Evolutionary conservation across 2,888 invertebrate species (phyloP).

Genomic region (Proisotoma minuta): DNA sequence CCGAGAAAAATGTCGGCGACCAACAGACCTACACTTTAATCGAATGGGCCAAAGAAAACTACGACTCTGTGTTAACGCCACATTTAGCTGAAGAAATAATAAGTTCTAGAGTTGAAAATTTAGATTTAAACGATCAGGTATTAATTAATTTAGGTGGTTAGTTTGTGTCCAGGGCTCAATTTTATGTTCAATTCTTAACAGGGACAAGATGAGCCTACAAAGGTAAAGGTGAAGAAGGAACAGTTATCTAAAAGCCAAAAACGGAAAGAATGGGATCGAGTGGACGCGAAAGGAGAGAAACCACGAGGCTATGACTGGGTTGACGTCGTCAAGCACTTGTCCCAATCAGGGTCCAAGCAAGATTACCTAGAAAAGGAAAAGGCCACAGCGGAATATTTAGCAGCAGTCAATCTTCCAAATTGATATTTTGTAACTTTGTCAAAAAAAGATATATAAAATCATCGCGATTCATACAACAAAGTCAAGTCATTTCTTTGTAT

Average conservation of each 20-base stretch:
- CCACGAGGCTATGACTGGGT: constrained; percentile 93
- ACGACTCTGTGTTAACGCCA: constrained; percentile 63
- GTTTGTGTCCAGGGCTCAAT: not conserved
- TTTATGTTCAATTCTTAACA: not conserved
- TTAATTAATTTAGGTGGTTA: not conserved
- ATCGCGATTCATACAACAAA: not conserved
- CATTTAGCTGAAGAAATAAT: constrained; percentile 56
- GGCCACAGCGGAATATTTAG: not conserved
- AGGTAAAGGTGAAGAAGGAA: constrained; percentile 50
- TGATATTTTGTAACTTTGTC: not conserved
- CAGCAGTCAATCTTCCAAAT: not conserved
- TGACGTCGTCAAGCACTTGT: constrained; percentile 90
- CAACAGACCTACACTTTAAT: constrained; percentile 94
- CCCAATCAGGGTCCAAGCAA: constrained; percentile 67
- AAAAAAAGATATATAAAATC: not conserved
- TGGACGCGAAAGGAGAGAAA: constrained; percentile 75
- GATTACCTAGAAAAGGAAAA: constrained; percentile 31
- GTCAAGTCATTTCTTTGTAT: not conserved
- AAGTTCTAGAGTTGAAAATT: not conserved
- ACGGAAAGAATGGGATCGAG: constrained; percentile 76
- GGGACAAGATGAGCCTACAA: constrained; percentile 1
- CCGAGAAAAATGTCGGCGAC: constrained; percentile 76
- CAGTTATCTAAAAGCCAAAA: constrained; percentile 89
- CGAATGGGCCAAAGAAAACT: constrained; percentile 81
- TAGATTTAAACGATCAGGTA: constrained; percentile 2